Evolutionary conservation across 2,888 invertebrate genomes (phyloP), one percentile per base, ranked within the genome.

Genomic region (Pristionchus maxplancki): DNA sequence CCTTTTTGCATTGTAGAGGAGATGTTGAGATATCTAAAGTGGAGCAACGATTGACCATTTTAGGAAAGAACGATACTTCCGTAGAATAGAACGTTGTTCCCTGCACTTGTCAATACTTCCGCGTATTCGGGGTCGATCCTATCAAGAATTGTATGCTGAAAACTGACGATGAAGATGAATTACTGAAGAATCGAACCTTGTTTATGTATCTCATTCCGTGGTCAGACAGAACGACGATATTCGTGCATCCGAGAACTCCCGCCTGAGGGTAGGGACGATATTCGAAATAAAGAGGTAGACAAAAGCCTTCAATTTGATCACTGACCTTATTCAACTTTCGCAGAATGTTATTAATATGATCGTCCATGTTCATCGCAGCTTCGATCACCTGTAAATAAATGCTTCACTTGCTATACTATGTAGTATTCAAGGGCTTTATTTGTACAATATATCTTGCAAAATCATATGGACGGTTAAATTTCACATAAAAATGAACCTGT

Each of bases 181-280:
- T 3, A 53, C 0, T 31, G 24, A 5, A 24, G 44, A 28, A 53
- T 34, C 50, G 4, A 13, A 83, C 85, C 40, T 64, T 62, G 0
- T 37, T 28, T 6, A 85, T 64, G 15, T 85, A 53, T 44, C 85
- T 85, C 85, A 85, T 85, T 85, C 85, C 85, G 24, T 85, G 85
- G 28, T 85, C 85, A 0, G 85, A 62, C 1, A 85, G n/a, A n/a
- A 85, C 11, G 11, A 28, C 28, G 4, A 85, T 64, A 85, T 85
- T 85, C 9, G 64, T 64, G 20, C 85, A 85, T 44, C 85, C 85
- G 24, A 85, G 62, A 28, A 85, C 62, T 64, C 85, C 64, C 40
- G 40, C 64, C 85, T 85, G 15, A 24, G 9, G 28, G 31, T 44
- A 28, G 9, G 8, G 3, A 50, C 6, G 11, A 13, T 44, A 20